Base-by-base conservation (phyloP, 2,113 vertebrate species). In the Seriola aureovittata region DNA sequence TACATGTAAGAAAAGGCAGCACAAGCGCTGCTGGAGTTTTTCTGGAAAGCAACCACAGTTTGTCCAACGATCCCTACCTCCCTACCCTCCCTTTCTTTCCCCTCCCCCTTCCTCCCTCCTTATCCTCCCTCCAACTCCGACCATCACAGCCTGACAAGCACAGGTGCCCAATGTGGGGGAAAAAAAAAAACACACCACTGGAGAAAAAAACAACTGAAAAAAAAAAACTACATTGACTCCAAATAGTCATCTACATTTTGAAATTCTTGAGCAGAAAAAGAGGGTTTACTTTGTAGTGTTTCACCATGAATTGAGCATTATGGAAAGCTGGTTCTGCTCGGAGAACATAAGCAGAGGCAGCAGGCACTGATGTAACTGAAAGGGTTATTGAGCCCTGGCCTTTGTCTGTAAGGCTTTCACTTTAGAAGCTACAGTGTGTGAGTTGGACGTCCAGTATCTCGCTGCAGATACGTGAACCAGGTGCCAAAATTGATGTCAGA, bases 101-200 rank as follows among this genome's bases (percentile, higher is more conserved):
- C 82, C 16, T 17, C 34, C 19, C 32, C 21, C 52, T 21, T 5
- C 25, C 16, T 5, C 46, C 52, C 57, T 81, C 40, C 59, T 9
- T 2, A 2, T 52, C 44, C 58, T 66, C 42, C 74, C 50, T 84
- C 62, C 64, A 58, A 46, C 75, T 82, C 63, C 54, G 60, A 88
- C 75, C 88, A 82, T 87, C 84, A 81, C 86, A 89, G 87, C 91
- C 91, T 92, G 90, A 89, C 89, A 93, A 93, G 92, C 91, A 93
- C 92, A 92, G 92, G 90, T 94, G 81, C 81, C 89, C 85, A 74
- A 68, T 80, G 75, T 83, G 70, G 80, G 72, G 63, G 38, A 5
- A 12, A 57, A 75, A 68, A 68, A 48, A 48, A 44, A 70, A 74
- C 54, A 19, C 57, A 64, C 80, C 52, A 72, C 84, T 87, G 78